A percentile compares a stretch with the other conserved stretches of the same genome.
Conservation (phyloP, 2,888 invertebrate species). For the Eupeodes latifasciatus region DNA sequence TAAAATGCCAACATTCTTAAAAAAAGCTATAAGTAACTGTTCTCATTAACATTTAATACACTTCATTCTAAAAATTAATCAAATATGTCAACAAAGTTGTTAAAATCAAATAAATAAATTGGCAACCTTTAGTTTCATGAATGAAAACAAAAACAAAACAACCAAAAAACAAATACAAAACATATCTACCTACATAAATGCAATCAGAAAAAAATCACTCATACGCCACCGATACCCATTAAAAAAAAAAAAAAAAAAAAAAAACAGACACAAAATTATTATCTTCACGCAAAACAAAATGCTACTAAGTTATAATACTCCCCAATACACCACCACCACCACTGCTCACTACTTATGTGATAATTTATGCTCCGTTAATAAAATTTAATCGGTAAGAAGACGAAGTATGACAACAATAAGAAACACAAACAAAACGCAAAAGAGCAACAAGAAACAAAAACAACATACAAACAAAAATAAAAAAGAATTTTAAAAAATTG, state of each 20-base stretch:
- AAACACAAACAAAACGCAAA: not conserved
- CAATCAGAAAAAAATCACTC: conserved; percentile 51
- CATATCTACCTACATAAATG: too few species aligned
- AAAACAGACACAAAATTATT: not conserved
- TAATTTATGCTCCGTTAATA: conserved; percentile 68
- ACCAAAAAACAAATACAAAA: not conserved
- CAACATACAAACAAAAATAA: conserved; percentile 31
- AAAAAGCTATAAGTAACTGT: conserved; percentile 34
- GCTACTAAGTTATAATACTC: conserved; percentile 32
- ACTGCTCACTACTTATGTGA: conserved; percentile 46
- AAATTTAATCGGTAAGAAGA: conserved; percentile 41
- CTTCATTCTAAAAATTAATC: conserved; percentile 29
- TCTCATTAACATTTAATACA: conserved; percentile 31
- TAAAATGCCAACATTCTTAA: conserved; percentile 6
- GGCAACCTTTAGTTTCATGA: conserved; percentile 37
- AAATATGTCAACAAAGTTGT: conserved; percentile 43
- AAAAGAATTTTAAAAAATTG: conserved; percentile 10
- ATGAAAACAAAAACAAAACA: conserved; percentile 10
- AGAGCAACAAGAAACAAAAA: conserved; percentile 46
- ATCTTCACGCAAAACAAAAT: conserved; percentile 22
- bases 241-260: not conserved
- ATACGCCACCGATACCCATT: conserved; percentile 56
- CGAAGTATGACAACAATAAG: conserved; percentile 55
- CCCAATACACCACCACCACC: conserved; percentile 25
- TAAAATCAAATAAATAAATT: conserved; percentile 43